Conservation (phyloP, 2,888 invertebrate genomes). For the Spodoptera littoralis region DNA sequence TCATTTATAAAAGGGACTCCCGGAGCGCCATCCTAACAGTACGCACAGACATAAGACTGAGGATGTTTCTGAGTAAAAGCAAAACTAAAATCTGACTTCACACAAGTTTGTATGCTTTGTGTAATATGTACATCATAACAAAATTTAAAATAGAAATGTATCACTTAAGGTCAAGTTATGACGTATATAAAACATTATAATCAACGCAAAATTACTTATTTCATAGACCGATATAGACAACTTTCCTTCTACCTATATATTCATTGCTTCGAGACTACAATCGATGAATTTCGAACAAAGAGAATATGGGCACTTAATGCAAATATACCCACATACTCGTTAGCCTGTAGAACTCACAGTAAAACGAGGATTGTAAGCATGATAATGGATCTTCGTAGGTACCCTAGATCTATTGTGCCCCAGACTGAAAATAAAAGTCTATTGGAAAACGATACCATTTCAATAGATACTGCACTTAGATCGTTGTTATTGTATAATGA, state of each 20-base stretch:
- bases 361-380: conserved; percentile 2
- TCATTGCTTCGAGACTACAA: not conserved
- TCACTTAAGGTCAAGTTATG: too few relatives aligned
- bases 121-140: too few relatives aligned
- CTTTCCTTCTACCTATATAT: not conserved
- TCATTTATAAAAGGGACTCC: too few relatives aligned
- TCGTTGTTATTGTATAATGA: conserved; percentile 11
- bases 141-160: too few relatives aligned
- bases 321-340: not conserved
- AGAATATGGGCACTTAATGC: not conserved
- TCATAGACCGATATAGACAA: too few relatives aligned
- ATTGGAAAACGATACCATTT: conserved; percentile 23
- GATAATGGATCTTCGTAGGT: conserved; percentile 23
- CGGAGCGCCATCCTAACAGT: too few relatives aligned
- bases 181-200: too few relatives aligned
- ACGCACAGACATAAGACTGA: too few relatives aligned
- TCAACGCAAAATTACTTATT: too few relatives aligned
- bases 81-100: too few relatives aligned
- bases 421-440: conserved; percentile 18
- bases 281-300: not conserved
- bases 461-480: conserved; percentile 3
- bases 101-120: too few relatives aligned
- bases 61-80: too few relatives aligned
- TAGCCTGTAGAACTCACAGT: conserved; percentile 7
- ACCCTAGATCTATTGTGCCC: conserved; percentile 22